These are phyloP conservation scores for Phylloscopus collybita DNA, from an alignment of 2,797 vertebrate genomes.

Conservation along the genomic window DNA sequence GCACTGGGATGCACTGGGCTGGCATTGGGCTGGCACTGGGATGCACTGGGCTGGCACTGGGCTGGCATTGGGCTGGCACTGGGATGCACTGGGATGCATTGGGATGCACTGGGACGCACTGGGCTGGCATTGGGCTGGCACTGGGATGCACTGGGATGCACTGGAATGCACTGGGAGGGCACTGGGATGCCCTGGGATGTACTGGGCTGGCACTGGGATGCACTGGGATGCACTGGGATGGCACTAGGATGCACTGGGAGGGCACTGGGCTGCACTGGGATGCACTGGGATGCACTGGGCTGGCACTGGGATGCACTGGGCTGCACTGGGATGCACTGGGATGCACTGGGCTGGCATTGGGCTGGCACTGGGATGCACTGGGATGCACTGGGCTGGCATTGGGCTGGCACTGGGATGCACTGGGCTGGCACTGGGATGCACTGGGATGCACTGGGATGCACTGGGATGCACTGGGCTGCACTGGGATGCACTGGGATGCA, in stretches of 20 bases:
- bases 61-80: no score
- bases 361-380: neutral
- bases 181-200: neutral
- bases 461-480: neutral
- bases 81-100: neutral
- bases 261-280: no score
- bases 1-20: neutral
- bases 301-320: neutral
- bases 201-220: neutral
- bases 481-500: neutral
- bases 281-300: neutral
- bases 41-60: no score
- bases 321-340: neutral
- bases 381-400: neutral
- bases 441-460: no score
- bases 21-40: no score
- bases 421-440: neutral
- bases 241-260: no score
- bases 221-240: neutral
- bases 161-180: neutral
- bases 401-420: neutral
- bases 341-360: neutral
- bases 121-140: no score
- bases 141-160: neutral
- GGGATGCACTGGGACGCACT: no score